Evolutionary conservation across 2,797 vertebrate species (phyloP).

Genomic region (Cyprinella venusta): DNA sequence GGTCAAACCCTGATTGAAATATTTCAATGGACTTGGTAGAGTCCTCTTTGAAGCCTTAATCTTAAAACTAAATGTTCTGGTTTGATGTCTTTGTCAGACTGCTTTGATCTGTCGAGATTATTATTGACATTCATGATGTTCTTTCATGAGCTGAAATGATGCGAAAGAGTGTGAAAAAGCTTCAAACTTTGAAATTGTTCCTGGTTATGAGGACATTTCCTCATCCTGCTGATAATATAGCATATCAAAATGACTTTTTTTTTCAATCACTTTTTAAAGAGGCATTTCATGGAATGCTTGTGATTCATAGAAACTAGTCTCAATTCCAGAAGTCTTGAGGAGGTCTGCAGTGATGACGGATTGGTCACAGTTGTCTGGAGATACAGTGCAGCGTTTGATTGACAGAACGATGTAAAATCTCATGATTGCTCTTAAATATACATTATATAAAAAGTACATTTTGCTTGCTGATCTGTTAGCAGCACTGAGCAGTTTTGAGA

Average conservation of each 20-base stretch:
- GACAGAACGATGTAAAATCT: conserved; percentile 16
- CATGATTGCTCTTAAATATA: conserved; percentile 10
- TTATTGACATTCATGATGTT: conserved; percentile 36
- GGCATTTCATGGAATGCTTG: not conserved
- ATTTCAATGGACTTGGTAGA: not conserved
- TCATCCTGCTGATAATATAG: conserved; percentile 24
- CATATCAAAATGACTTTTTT: conserved; percentile 4
- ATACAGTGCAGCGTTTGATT: not conserved
- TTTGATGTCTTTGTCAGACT: conserved; percentile 39
- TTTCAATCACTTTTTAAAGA: conserved; percentile 2
- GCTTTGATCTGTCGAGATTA: conserved; percentile 39
- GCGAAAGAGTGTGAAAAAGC: conserved; percentile 19
- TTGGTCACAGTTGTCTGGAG: conserved; percentile 29
- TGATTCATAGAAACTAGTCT: conserved; percentile 21
- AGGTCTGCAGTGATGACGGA: conserved; percentile 1
- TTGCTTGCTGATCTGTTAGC: not conserved
- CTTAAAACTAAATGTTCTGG: conserved; percentile 10
- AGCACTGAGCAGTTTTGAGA: not conserved
- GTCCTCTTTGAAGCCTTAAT: conserved; percentile 29
- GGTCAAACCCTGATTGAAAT: not conserved
- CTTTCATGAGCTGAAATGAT: conserved; percentile 10
- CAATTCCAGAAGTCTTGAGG: not conserved
- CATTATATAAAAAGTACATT: not conserved
- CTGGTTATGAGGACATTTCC: not conserved
- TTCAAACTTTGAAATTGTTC: conserved; percentile 40